Evolutionary conservation across 2,113 vertebrate species (phyloP), one percentile per base, ranked within the genome.

Genomic region (Petaurus breviceps): DNA sequence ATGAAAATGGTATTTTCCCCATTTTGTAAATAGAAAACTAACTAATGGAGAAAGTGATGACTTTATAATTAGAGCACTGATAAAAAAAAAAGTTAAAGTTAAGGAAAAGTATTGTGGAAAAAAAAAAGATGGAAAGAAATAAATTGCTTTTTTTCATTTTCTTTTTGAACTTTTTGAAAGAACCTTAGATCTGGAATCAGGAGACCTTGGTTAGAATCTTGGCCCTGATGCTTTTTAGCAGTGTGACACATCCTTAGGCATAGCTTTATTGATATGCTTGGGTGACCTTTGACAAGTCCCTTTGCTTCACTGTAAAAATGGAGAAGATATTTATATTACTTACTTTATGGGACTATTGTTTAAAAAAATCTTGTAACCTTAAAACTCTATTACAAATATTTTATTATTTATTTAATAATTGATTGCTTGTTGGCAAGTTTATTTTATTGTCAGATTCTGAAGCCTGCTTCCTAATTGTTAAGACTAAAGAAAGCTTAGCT

Each of bases 1-100:
- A 43, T 43, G 37, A 84, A n/a, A n/a, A 43, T 43, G n/a, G n/a
- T 90, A 22, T 84, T 94, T 91, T 96, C 22, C 50, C 91, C 53
- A 46, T 91, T 92, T 96, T 51, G 77, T 47, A 90, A 14, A 95
- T 61, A 95, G 93, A 93, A 93, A 52, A 22, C 46, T 25, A 51
- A 25, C 24, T 26, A 46, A 92, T 93, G 52, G 94, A 53, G 89
- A 94, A 96, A 94, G 92, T 95, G 93, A 94, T n/a, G 94, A 94
- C 90, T 51, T 89, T 92, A 3, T 92, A 90, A 54, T 61, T 68
- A 96, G 51, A 90, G 47, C n/a, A 43, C 43, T 84, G 43, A 37
- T 68, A 37, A 68, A 68, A 68, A 37, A 68, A 68, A 68, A 68
- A 68, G 31, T 51, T 61, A 50, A 95, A 77, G 89, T 53, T 0